Conservation (phyloP, 2,113 vertebrate species). For the Gallinago media region DNA sequence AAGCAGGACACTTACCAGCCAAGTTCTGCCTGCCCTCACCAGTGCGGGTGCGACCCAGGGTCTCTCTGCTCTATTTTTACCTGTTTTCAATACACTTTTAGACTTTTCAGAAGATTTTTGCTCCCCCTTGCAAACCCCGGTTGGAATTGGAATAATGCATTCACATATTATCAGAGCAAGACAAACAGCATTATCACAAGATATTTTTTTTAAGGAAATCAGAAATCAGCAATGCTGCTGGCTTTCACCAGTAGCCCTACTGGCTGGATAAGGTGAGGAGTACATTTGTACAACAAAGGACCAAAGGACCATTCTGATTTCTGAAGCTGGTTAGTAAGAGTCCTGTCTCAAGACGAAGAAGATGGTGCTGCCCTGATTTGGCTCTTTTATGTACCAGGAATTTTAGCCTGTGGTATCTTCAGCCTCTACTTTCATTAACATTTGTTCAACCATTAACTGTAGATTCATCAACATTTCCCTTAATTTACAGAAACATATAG, state of each 20-base stretch:
- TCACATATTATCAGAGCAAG: background rate
- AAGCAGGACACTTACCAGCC: background rate
- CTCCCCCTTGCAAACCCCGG: background rate
- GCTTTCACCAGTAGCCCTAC: background rate
- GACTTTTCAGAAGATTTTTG: background rate
- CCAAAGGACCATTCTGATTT: background rate
- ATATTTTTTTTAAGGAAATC: background rate
- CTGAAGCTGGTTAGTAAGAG: background rate
- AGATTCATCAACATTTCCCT: background rate
- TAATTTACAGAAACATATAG: background rate
- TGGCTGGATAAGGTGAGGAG: background rate
- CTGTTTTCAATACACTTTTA: background rate
- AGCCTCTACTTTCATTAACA: background rate
- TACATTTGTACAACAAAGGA: background rate
- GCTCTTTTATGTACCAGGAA: background rate
- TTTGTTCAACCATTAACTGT: background rate
- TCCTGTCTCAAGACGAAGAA: background rate
- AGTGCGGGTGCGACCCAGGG: fast-evolving
- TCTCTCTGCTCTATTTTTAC: background rate
- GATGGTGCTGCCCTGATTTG: background rate
- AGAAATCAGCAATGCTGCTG: background rate
- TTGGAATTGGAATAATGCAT: background rate
- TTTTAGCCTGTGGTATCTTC: background rate
- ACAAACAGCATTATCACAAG: background rate
- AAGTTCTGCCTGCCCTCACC: background rate